Evolutionary conservation across 2,888 invertebrate genomes (phyloP).

Genomic region (Atethmia centrago): DNA sequence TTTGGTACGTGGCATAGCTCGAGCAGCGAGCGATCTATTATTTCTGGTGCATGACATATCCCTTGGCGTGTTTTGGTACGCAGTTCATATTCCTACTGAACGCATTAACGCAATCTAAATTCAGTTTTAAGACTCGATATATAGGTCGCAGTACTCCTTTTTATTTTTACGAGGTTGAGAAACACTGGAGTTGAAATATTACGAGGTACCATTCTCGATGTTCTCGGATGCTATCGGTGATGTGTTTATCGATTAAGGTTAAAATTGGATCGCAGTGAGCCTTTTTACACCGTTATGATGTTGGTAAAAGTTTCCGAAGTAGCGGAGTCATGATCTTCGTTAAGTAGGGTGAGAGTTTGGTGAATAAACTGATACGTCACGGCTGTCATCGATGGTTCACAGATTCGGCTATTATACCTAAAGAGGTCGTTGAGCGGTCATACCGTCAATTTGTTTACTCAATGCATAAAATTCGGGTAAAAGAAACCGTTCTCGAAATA

Average conservation of each 20-base stretch:
- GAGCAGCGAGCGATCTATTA: slow-evolving; percentile 71
- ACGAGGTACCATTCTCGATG: slow-evolving; percentile 30
- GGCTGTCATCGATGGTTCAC: slow-evolving; percentile 39
- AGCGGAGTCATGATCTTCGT: slow-evolving; percentile 53
- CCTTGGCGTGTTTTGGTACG: slow-evolving; percentile 81
- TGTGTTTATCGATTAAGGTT: slow-evolving; percentile 48
- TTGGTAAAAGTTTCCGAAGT: slow-evolving; percentile 41
- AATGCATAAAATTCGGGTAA: background rate
- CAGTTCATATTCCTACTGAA: slow-evolving; percentile 74
- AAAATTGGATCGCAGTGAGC: slow-evolving; percentile 49
- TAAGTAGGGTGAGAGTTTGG: slow-evolving; percentile 53
- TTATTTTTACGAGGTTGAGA: slow-evolving; percentile 62
- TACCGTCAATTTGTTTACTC: slow-evolving; percentile 4
- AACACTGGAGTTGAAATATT: slow-evolving; percentile 42
- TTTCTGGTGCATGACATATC: slow-evolving; percentile 87
- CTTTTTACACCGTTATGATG: slow-evolving; percentile 38
- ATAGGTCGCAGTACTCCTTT: slow-evolving; percentile 76
- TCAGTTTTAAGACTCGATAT: slow-evolving; percentile 80
- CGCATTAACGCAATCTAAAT: slow-evolving; percentile 83
- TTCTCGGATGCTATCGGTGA: slow-evolving; percentile 38
- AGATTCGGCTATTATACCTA: slow-evolving; percentile 43
- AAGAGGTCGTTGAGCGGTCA: slow-evolving; percentile 5
- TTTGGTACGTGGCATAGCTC: slow-evolving; percentile 69
- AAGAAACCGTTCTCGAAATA: background rate
- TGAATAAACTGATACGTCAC: slow-evolving; percentile 39